Evolutionary conservation across 1,140 invertebrate genomes (phyloP), one percentile per base, ranked within the genome.

Genomic region (Cylas formicarius): DNA sequence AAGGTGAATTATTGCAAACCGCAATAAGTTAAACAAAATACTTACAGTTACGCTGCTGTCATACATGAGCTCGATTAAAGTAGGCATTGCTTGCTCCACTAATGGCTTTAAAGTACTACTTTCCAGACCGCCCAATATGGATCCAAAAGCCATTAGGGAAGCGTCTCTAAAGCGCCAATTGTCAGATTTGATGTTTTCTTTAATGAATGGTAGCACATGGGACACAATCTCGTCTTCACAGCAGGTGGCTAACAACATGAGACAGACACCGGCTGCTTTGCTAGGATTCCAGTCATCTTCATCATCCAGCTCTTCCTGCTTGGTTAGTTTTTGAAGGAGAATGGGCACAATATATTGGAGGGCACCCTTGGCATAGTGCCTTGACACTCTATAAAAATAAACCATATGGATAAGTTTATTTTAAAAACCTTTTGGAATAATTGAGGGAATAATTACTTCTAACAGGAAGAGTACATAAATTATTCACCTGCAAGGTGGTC

Each of bases 241-340:
- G 61, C 95, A 98, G 18, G 90, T 88, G 17, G 97, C 86, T 49
- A 99, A 72, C 10, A 99, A 72, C 92, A 99, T 98, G 0, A 99
- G 71, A 69, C 96, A 99, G n/a, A 99, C 96, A 17, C 96, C 94
- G 17, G 97, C 92, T 4, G 97, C 92, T 74, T 99, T 99, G 49
- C 92, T 90, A 4, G 97, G 97, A 72, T 97, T 98, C 97, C 97
- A 99, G 61, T 97, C 95, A 65, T 99, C 92, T 66, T 99, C 95
- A 68, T 99, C 95, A 63, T 95, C 92, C 53, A 81, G 75, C 59
- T 87, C 83, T 62, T 90, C 85, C 71, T 98, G 94, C 70, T 96
- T 96, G 1, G 93, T 96, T 29, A 99, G 68, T 60, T 90, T 94
- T 58, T 90, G 81, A 65, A 96, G 84, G 0, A 99, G 73, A 33